phyloP scores from a whole-genome alignment of 53 echinoderm and acorn worm species.

The Astropecten irregularis region DNA sequence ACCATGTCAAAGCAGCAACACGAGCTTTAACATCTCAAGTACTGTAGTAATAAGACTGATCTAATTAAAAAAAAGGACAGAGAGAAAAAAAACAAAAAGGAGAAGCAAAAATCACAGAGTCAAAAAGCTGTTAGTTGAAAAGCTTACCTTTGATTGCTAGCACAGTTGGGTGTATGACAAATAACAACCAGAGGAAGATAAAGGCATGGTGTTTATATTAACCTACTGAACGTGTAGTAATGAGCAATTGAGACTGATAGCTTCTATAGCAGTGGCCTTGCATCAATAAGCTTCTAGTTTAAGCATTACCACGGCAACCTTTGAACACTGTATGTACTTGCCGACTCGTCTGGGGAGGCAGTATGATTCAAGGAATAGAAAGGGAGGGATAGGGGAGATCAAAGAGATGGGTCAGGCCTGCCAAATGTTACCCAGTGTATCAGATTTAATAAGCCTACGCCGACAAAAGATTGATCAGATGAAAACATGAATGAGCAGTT shows the following conservation, averaged over 20 bases:
- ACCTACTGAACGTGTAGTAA: slow-evolving; percentile 32
- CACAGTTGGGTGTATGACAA: not conserved
- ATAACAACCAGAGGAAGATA: not conserved
- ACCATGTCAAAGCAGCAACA: slow-evolving; percentile 11
- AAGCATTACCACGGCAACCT: slow-evolving; percentile 42
- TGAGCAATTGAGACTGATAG: slow-evolving; percentile 35
- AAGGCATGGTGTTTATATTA: slow-evolving; percentile 40
- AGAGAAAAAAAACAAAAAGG: not conserved
- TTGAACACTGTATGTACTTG: slow-evolving; percentile 13
- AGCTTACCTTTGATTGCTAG: slow-evolving; percentile 5
- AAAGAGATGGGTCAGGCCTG: slow-evolving; percentile 45
- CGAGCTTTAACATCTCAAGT: slow-evolving; percentile 4
- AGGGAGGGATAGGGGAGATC: slow-evolving; percentile 47
- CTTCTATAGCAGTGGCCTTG: not conserved
- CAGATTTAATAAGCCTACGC: not conserved
- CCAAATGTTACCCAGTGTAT: slow-evolving; percentile 1
- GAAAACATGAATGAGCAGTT: not conserved
- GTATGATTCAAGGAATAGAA: not conserved
- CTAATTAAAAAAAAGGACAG: slow-evolving; percentile 8
- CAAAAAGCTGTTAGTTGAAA: slow-evolving; percentile 26
- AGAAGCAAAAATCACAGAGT: not conserved
- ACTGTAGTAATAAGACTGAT: not conserved
- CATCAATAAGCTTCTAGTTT: slow-evolving; percentile 31
- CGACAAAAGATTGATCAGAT: too few species aligned
- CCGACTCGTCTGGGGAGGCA: not conserved